Percentiles rank a stretch among this genome's conserved stretches.
phyloP scores from a whole-genome alignment of 2,888 invertebrate species.

The Rhagophthalmus giganteus region DNA sequence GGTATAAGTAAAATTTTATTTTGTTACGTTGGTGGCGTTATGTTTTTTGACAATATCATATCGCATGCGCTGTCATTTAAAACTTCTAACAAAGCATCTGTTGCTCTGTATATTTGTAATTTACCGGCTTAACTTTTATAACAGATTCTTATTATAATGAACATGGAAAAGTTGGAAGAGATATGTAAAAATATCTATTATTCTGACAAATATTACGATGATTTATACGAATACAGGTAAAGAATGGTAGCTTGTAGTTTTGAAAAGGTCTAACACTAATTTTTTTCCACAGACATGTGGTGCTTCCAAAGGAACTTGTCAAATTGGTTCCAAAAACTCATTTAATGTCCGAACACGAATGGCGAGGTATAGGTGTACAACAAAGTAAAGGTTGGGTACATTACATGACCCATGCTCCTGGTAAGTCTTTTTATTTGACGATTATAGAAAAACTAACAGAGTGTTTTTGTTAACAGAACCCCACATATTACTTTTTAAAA shows the following conservation, averaged over 20 bases:
- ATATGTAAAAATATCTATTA: conserved; percentile 79
- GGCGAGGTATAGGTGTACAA: conserved; percentile 93
- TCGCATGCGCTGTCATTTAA: conserved; percentile 12
- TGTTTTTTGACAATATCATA: background rate
- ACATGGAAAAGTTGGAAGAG: conserved; percentile 44
- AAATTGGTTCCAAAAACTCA: conserved; percentile 90
- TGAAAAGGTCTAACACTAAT: no score
- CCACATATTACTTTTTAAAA: conserved; percentile 84
- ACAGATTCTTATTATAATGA: conserved; percentile 33
- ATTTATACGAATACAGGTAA: conserved; percentile 90
- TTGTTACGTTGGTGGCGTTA: conserved; percentile 1
- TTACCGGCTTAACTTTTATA: background rate
- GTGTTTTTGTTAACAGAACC: conserved; percentile 67
- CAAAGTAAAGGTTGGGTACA: conserved; percentile 97
- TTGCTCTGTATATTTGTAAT: background rate
- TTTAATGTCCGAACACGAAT: conserved; percentile 91
- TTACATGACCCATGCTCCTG: conserved; percentile 95
- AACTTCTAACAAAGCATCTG: conserved; percentile 12
- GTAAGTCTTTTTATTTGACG: conserved; percentile 55
- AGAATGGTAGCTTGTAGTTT: conserved; percentile 35
- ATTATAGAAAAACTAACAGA: background rate
- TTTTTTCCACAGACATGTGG: conserved; percentile 77
- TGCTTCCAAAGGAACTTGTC: conserved; percentile 88
- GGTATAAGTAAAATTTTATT: background rate
- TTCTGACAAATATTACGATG: conserved; percentile 91